phyloP scores from a whole-genome alignment of 2,113 vertebrate species.

The Scomber colias region DNA sequence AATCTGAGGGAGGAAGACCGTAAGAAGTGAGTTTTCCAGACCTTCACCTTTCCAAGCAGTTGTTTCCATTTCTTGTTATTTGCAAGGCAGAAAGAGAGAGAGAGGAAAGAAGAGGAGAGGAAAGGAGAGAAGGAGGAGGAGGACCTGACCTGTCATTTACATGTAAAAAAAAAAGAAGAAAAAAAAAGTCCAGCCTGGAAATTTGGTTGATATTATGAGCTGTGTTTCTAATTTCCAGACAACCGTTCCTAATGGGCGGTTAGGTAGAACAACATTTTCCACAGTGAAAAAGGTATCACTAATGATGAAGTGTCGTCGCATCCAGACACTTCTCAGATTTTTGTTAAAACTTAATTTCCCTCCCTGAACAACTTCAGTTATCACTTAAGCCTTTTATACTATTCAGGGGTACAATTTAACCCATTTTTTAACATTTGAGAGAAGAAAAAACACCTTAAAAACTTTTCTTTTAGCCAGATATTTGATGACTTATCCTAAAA shows the following conservation, averaged over 20 bases:
- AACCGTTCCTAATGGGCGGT: constrained; percentile 65
- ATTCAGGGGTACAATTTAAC: too few relatives aligned
- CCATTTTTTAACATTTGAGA: too few relatives aligned
- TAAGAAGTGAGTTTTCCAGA: constrained; percentile 92
- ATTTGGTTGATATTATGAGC: constrained; percentile 75
- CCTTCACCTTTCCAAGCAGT: constrained; percentile 75
- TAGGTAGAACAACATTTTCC: constrained; percentile 70
- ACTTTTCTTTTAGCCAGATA: too few relatives aligned
- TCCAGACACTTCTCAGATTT: constrained; percentile 22
- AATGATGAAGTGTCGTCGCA: constrained; percentile 30
- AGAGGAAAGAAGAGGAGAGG: not conserved
- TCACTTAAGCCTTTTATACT: too few relatives aligned
- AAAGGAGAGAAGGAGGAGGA: not conserved
- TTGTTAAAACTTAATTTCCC: too few relatives aligned
- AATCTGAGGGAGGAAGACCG: constrained; percentile 89
- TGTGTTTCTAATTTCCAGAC: constrained; percentile 70
- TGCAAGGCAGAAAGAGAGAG: constrained; percentile 53
- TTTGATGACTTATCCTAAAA: too few relatives aligned
- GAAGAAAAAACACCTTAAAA: too few relatives aligned
- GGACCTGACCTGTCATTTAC: constrained; percentile 64
- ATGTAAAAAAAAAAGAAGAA: constrained; percentile 50
- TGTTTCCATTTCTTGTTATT: constrained; percentile 85
- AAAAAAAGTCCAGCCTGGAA: constrained; percentile 74
- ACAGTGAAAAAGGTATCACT: constrained; percentile 57
- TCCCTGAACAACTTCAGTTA: too few relatives aligned